Conservation (phyloP, 1,140 invertebrate genomes). For the Leptinotarsa defecta region DNA sequence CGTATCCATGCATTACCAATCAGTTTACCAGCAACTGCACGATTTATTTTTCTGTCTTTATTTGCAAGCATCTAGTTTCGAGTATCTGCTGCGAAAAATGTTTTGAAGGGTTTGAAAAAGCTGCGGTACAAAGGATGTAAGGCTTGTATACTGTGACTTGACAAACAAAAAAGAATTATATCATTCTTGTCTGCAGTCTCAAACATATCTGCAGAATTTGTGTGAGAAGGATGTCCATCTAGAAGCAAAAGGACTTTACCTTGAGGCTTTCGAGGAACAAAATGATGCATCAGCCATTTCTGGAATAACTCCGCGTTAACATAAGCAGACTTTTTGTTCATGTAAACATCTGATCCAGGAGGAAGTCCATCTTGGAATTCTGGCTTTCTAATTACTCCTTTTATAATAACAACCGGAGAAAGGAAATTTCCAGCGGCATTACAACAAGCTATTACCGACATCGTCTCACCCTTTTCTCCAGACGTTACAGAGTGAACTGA, state of each 20-base stretch:
- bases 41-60: neutral
- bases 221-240: slow-evolving; percentile 40
- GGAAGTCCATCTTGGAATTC: slow-evolving; percentile 54
- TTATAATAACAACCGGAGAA: slow-evolving; percentile 49
- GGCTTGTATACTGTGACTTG: slow-evolving; percentile 47
- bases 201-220: slow-evolving; percentile 30
- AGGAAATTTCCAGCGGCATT: slow-evolving; percentile 50
- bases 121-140: slow-evolving; percentile 47
- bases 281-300: too few relatives aligned
- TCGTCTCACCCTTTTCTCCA: slow-evolving; percentile 35
- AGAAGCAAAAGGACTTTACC: too few relatives aligned
- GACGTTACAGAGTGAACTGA: slow-evolving; percentile 44
- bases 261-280: too few relatives aligned
- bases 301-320: slow-evolving; percentile 44
- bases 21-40: neutral
- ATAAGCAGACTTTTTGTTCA: slow-evolving; percentile 53
- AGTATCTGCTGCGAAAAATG: slow-evolving; percentile 20
- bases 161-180: neutral
- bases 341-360: slow-evolving; percentile 45
- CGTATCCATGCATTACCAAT: neutral
- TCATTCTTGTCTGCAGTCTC: neutral
- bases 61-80: neutral
- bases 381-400: slow-evolving; percentile 48
- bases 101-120: slow-evolving; percentile 50
- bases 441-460: slow-evolving; percentile 48